Conservation (phyloP, 2,888 invertebrate species). For the Chrysina gloriosa region DNA sequence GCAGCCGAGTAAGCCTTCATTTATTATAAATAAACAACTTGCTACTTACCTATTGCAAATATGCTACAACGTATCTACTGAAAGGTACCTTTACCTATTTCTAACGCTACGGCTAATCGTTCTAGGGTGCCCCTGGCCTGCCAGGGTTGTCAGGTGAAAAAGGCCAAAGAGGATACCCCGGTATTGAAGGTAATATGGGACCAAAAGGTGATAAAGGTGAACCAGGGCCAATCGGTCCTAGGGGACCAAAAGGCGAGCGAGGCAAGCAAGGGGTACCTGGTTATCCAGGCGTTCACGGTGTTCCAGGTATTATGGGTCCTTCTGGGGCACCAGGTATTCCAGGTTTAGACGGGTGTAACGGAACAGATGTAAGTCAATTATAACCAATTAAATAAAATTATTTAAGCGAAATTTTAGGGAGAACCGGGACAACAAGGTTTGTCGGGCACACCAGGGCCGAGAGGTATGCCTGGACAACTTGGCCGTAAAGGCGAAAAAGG, state of each 20-base stretch:
- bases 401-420: conserved; percentile 69
- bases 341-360: conserved; percentile 96
- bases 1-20: conserved; percentile 73
- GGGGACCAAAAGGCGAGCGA: conserved; percentile 86
- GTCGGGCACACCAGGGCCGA: conserved; percentile 79
- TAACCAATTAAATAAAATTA: background rate
- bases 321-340: conserved; percentile 81
- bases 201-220: conserved; percentile 92
- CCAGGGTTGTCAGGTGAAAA: conserved; percentile 79
- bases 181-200: conserved; percentile 86
- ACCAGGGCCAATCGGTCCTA: conserved; percentile 82
- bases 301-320: conserved; percentile 77
- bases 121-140: conserved; percentile 82
- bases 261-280: conserved; percentile 91
- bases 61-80: background rate
- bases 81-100: conserved; percentile 50
- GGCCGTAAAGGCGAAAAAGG: conserved; percentile 84
- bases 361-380: conserved; percentile 82
- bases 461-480: conserved; percentile 76
- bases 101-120: too few relatives aligned
- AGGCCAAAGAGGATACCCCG: conserved; percentile 84
- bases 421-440: conserved; percentile 77
- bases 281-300: conserved; percentile 81
- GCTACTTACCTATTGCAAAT: background rate
- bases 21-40: too few relatives aligned